Conservation (phyloP, 2,797 vertebrate genomes). For the Leuciscus waleckii region DNA sequence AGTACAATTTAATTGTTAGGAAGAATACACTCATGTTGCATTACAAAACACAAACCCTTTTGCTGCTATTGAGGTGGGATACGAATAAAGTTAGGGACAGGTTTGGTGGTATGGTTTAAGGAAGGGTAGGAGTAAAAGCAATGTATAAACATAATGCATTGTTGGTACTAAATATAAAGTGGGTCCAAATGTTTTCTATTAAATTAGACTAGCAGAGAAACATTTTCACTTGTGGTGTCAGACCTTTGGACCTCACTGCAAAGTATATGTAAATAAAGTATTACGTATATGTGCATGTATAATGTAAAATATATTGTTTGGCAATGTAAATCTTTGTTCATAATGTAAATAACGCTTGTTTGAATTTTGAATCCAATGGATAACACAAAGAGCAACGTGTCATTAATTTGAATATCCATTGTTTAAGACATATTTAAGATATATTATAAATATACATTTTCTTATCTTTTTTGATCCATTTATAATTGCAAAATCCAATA, state of each 20-base stretch:
- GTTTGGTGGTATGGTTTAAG: background rate
- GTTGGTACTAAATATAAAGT: no score
- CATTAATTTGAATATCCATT: background rate
- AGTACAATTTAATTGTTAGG: no score
- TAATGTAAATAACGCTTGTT: background rate
- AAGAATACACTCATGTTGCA: no score
- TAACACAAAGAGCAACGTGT: background rate
- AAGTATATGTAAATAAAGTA: no score
- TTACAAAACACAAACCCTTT: background rate
- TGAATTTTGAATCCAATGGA: background rate
- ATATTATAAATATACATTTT: background rate
- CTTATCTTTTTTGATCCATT: background rate
- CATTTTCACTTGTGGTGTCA: background rate
- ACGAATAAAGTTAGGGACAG: background rate
- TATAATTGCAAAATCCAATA: background rate
- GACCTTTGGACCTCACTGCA: background rate
- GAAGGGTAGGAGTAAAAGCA: no score
- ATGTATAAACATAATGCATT: no score
- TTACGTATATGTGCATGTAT: background rate
- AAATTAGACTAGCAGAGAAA: background rate
- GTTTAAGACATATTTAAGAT: background rate
- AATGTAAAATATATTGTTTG: background rate
- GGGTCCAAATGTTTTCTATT: background rate
- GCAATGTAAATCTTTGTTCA: slow-evolving; percentile 14
- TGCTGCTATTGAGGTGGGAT: background rate